These are phyloP conservation scores for Polyergus mexicanus DNA, from an alignment of 1,140 invertebrate species.

Conservation along the genomic window DNA sequence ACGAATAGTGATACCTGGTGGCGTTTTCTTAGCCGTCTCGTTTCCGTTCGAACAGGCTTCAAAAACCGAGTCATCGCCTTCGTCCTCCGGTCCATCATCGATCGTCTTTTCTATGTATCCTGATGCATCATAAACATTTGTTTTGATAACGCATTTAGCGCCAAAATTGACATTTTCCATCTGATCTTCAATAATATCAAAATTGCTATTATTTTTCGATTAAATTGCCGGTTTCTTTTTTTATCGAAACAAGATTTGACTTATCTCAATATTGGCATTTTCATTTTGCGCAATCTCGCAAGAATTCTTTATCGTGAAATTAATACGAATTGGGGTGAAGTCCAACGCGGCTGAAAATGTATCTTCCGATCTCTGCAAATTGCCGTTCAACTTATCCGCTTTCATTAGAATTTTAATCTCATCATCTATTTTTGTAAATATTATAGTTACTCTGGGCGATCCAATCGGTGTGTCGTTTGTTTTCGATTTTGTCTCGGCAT, in stretches of 20 bases:
- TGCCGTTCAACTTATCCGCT: slow-evolving; percentile 64
- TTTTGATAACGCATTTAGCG: slow-evolving; percentile 40
- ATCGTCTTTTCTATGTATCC: slow-evolving; percentile 81
- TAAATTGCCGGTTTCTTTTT: not conserved
- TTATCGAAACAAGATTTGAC: slow-evolving; percentile 7
- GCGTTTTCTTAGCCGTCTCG: slow-evolving; percentile 63
- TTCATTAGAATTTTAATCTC: not conserved
- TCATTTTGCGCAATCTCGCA: not conserved
- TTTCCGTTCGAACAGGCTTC: slow-evolving; percentile 75
- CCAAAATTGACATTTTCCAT: slow-evolving; percentile 36
- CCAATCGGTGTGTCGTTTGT: not conserved
- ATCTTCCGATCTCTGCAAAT: slow-evolving; percentile 53
- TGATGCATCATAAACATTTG: slow-evolving; percentile 72
- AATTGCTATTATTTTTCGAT: not conserved
- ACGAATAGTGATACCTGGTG: slow-evolving; percentile 68
- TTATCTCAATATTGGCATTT: slow-evolving; percentile 28
- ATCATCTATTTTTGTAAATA: slow-evolving; percentile 4
- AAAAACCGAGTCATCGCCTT: slow-evolving; percentile 84
- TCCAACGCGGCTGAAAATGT: slow-evolving; percentile 14
- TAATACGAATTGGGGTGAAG: not conserved
- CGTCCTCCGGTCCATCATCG: slow-evolving; percentile 81
- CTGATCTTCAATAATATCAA: not conserved
- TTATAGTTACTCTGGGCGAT: slow-evolving; percentile 9
- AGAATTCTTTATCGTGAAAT: slow-evolving; percentile 6
- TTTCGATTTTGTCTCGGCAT: slow-evolving; percentile 30